Percentiles rank a stretch among this genome's conserved stretches.
These are phyloP conservation scores for Melanchra persicariae DNA, from an alignment of 2,888 invertebrate genomes.

Conservation along the genomic window DNA sequence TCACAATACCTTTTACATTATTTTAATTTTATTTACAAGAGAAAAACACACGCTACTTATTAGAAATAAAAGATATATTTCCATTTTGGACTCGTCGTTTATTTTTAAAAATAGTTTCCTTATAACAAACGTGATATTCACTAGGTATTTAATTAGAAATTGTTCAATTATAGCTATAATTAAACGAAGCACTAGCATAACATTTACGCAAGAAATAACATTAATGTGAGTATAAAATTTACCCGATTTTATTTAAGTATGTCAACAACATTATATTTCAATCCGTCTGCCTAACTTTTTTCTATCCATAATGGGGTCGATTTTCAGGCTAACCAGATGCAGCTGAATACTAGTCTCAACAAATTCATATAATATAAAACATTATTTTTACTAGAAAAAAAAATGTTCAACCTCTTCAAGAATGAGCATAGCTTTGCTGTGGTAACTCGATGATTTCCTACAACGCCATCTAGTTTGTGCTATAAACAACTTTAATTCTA, in stretches of 20 bases:
- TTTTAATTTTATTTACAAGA: neutral
- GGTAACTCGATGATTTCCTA: neutral
- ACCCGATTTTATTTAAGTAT: constrained; percentile 6
- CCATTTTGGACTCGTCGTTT: constrained; percentile 13
- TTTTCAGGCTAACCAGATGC: too few species aligned
- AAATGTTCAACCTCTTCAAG: neutral
- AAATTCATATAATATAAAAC: constrained; percentile 22
- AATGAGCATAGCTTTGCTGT: neutral
- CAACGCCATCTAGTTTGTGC: constrained; percentile 56
- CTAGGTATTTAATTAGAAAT: neutral
- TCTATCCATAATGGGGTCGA: too few species aligned
- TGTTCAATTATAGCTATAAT: constrained; percentile 28
- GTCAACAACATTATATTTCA: constrained; percentile 24
- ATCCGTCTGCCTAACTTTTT: too few species aligned
- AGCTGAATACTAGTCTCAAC: neutral
- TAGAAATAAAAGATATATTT: constrained; percentile 9
- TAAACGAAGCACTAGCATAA: constrained; percentile 18
- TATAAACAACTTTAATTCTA: constrained; percentile 39
- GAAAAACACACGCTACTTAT: neutral
- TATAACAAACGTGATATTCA: constrained; percentile 24
- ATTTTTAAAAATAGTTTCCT: constrained; percentile 19
- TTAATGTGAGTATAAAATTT: constrained; percentile 23
- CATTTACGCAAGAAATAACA: constrained; percentile 33
- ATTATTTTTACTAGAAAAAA: constrained; percentile 2
- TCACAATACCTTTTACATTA: neutral